These are phyloP conservation scores for Periophthalmus modestus DNA, from an alignment of 2,113 vertebrate species.

Conservation along the genomic window DNA sequence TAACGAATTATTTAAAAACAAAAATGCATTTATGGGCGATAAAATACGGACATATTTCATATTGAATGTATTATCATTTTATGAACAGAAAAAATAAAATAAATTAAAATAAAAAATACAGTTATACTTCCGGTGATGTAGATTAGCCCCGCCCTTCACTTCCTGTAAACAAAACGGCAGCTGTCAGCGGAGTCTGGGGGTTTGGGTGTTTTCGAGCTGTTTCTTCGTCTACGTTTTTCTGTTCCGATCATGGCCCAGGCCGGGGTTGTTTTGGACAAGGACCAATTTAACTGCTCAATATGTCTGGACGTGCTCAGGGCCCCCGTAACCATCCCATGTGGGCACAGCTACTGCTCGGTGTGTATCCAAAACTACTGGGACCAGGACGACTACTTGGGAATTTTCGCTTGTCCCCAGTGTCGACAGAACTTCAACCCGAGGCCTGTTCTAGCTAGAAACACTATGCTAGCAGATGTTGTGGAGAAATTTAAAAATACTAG, in stretches of 20 bases:
- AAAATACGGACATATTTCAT: too few species aligned
- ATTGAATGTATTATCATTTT: too few species aligned
- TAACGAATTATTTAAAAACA: too few species aligned
- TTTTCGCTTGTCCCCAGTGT: conserved; percentile 77
- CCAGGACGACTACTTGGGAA: conserved; percentile 70
- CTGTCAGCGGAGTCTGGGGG: neutral
- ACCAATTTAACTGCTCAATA: conserved; percentile 79
- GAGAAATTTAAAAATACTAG: conserved; percentile 66
- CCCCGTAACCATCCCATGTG: conserved; percentile 78
- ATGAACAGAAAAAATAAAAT: neutral
- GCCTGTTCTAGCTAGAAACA: conserved; percentile 74
- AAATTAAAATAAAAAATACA: neutral
- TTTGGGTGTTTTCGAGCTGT: conserved; percentile 11
- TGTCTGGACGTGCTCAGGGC: conserved; percentile 75
- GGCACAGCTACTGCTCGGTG: conserved; percentile 76
- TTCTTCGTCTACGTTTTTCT: neutral
- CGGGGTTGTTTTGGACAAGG: conserved; percentile 73
- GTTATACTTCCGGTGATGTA: conserved; percentile 13
- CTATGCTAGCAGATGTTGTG: conserved; percentile 79
- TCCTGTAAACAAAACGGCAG: conserved; percentile 63
- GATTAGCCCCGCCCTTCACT: conserved; percentile 13
- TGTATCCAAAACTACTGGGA: conserved; percentile 79
- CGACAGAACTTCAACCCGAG: conserved; percentile 74
- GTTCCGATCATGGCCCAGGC: conserved; percentile 70
- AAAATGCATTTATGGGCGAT: too few species aligned